phyloP scores from a whole-genome alignment of 2,113 vertebrate genomes.

The Labeo rohita region DNA sequence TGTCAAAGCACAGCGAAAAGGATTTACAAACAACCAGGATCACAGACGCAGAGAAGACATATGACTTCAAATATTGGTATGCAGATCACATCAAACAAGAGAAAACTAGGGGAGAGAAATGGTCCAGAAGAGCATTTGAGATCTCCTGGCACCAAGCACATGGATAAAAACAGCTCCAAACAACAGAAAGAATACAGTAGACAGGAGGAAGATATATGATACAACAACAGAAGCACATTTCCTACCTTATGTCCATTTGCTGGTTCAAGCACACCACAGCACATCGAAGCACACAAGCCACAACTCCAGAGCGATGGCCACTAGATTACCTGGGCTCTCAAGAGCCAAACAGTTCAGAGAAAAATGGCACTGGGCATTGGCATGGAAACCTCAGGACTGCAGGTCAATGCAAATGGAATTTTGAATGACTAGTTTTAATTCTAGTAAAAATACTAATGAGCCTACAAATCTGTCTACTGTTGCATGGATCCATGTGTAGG shows the following conservation, averaged over 20 bases:
- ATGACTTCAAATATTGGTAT: conserved; percentile 43
- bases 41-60: conserved; percentile 26
- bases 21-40: conserved; percentile 44
- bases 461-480: neutral
- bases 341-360: conserved; percentile 29
- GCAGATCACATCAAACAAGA: conserved; percentile 35
- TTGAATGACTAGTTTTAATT: neutral
- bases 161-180: conserved; percentile 30
- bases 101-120: conserved; percentile 17
- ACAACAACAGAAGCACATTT: conserved; percentile 29
- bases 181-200: conserved; percentile 24
- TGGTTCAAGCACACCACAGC: conserved; percentile 43
- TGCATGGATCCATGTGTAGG: neutral
- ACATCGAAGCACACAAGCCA: conserved; percentile 47
- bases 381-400: conserved; percentile 29
- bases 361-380: conserved; percentile 42
- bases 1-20: conserved; percentile 37
- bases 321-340: conserved; percentile 18
- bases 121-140: neutral
- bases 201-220: conserved; percentile 26
- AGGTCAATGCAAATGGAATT: neutral
- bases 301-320: conserved; percentile 38
- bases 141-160: conserved; percentile 27
- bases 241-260: conserved; percentile 46
- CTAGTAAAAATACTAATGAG: neutral